Evolutionary conservation across 2,888 invertebrate species (phyloP).

Genomic region (Panorpa germanica): DNA sequence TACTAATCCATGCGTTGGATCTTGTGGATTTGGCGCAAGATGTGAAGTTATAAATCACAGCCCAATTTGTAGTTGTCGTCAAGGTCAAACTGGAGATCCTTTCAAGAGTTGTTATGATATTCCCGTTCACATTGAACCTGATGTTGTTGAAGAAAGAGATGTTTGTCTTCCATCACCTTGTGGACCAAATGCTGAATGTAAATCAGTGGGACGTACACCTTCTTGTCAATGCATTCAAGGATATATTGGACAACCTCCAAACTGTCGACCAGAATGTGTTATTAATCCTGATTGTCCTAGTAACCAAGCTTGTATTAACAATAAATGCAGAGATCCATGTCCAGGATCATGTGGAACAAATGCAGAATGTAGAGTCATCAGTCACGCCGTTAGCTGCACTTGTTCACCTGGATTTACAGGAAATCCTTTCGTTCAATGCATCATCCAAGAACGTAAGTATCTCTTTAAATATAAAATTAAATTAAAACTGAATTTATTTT

Average conservation of each 20-base stretch:
- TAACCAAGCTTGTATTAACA: conserved; percentile 59
- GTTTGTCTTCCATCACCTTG: conserved; percentile 66
- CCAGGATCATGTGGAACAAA: conserved; percentile 64
- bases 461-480: conserved; percentile 6
- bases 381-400: conserved; percentile 63
- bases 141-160: conserved; percentile 23
- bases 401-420: conserved; percentile 61
- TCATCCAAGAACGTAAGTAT: conserved; percentile 31
- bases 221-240: conserved; percentile 59
- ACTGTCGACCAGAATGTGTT: conserved; percentile 66
- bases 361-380: conserved; percentile 61
- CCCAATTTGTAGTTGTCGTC: conserved; percentile 46
- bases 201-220: conserved; percentile 40
- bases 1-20: conserved; percentile 47
- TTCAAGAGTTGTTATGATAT: conserved; percentile 52
- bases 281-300: conserved; percentile 66
- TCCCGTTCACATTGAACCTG: conserved; percentile 22
- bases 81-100: conserved; percentile 52
- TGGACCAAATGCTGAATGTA: conserved; percentile 62
- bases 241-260: conserved; percentile 62
- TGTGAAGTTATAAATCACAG: conserved; percentile 55
- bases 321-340: conserved; percentile 66
- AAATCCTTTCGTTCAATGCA: conserved; percentile 66
- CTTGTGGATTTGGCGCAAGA: conserved; percentile 48
- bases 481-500: conserved; percentile 6